Evolutionary conservation across 1,140 invertebrate species (phyloP).

Genomic region (Heliconius nattereri): DNA sequence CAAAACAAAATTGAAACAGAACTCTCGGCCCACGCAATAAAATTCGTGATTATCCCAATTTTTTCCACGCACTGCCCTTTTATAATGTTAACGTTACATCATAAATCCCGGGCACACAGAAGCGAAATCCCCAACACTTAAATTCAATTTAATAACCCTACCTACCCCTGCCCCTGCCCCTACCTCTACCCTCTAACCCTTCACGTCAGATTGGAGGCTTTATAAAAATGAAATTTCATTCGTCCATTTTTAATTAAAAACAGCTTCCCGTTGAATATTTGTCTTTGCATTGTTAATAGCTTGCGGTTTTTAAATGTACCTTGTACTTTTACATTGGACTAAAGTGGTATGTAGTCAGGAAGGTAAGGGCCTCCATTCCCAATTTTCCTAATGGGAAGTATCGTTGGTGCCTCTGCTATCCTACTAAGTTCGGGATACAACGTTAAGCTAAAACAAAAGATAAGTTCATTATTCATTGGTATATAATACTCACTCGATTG

Average conservation of each 20-base stretch:
- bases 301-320: not conserved
- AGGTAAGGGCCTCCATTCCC: not conserved
- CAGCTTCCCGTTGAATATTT: slow-evolving; percentile 12
- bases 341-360: not conserved
- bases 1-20: not conserved
- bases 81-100: slow-evolving; percentile 27
- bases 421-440: no score
- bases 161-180: no score
- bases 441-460: no score
- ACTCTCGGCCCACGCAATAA: not conserved
- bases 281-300: slow-evolving; percentile 22
- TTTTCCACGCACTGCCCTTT: slow-evolving; percentile 6
- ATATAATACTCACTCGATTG: no score
- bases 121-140: slow-evolving; percentile 11
- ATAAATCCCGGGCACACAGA: slow-evolving; percentile 27
- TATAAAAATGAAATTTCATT: slow-evolving; percentile 18
- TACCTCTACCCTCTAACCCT: slow-evolving; percentile 20
- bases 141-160: slow-evolving; percentile 37
- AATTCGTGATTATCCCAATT: not conserved
- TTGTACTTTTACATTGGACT: not conserved
- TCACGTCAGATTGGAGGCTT: slow-evolving; percentile 24
- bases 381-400: not conserved
- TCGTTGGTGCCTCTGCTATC: no score
- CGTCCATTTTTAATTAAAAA: slow-evolving; percentile 31
- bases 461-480: no score